phyloP scores from a whole-genome alignment of 2,797 vertebrate species.

The Sebastiscus tertius region DNA sequence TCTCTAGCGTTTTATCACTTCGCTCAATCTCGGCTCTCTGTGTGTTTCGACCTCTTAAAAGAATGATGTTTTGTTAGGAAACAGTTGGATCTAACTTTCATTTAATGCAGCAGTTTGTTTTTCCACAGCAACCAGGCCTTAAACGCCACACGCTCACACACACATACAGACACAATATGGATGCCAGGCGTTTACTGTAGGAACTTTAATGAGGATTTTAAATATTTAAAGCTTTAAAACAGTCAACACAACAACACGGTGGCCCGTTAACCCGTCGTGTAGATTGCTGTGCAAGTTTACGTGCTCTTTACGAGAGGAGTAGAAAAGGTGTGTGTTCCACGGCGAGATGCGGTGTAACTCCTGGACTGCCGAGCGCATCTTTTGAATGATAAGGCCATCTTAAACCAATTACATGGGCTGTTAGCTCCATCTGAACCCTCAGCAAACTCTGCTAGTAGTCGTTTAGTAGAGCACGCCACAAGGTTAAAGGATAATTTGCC shows the following conservation, averaged over 20 bases:
- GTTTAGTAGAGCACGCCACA: slow-evolving; percentile 36
- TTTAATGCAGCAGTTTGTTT: slow-evolving; percentile 1
- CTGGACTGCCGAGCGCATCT: slow-evolving; percentile 27
- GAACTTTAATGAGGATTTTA: slow-evolving; percentile 5
- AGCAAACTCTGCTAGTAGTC: slow-evolving; percentile 36
- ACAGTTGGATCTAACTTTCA: slow-evolving; percentile 1
- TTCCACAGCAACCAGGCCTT: not conserved
- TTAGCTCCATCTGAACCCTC: slow-evolving; percentile 66
- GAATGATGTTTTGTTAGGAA: slow-evolving; percentile 29
- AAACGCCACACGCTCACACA: not conserved
- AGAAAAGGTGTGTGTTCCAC: slow-evolving; percentile 1
- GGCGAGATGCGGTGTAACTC: slow-evolving; percentile 1
- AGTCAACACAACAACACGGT: not conserved
- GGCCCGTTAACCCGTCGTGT: not conserved
- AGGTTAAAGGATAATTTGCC: slow-evolving; percentile 50
- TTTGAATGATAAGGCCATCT: slow-evolving; percentile 65
- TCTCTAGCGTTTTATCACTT: not conserved
- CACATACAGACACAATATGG: not conserved
- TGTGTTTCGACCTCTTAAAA: slow-evolving; percentile 8
- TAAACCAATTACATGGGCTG: slow-evolving; percentile 75
- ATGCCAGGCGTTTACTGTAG: slow-evolving; percentile 1
- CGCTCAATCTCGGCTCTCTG: not conserved
- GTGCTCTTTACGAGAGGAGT: slow-evolving; percentile 1
- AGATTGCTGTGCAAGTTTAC: slow-evolving; percentile 4
- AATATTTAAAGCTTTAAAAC: slow-evolving; percentile 14